A percentile compares a stretch with the other conserved stretches of the same genome.
Evolutionary conservation across 2,888 invertebrate genomes (phyloP).

Genomic region (Neoascia interrupta): DNA sequence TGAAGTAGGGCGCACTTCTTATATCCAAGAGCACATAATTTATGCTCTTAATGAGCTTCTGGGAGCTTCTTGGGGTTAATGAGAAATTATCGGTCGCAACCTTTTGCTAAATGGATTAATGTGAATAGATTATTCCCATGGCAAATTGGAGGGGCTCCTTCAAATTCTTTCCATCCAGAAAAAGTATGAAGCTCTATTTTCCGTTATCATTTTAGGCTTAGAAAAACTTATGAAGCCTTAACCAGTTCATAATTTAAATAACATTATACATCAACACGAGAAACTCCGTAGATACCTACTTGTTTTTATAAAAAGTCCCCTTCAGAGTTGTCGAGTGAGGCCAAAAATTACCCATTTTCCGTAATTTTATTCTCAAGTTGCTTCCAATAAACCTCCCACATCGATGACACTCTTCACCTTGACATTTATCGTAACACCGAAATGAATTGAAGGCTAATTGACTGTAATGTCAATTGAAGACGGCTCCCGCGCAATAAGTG

Average conservation of each 20-base stretch:
- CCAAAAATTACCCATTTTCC: too few relatives aligned
- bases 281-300: too few relatives aligned
- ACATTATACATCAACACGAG: too few relatives aligned
- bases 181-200: too few relatives aligned
- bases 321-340: too few relatives aligned
- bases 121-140: background rate
- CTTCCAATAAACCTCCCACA: slow-evolving; percentile 52
- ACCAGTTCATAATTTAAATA: too few relatives aligned
- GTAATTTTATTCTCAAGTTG: slow-evolving; percentile 15
- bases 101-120: slow-evolving; percentile 49
- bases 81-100: slow-evolving; percentile 39
- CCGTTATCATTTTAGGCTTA: too few relatives aligned
- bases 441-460: slow-evolving; percentile 63
- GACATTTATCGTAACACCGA: slow-evolving; percentile 50
- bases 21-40: slow-evolving; percentile 32
- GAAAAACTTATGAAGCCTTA: too few relatives aligned
- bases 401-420: slow-evolving; percentile 59
- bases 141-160: too few relatives aligned
- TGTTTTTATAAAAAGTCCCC: too few relatives aligned
- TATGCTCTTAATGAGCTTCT: slow-evolving; percentile 48
- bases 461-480: slow-evolving; percentile 43
- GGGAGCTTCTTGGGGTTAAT: slow-evolving; percentile 30
- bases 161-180: too few relatives aligned
- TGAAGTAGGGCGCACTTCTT: slow-evolving; percentile 19
- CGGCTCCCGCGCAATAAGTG: slow-evolving; percentile 26